Evolutionary conservation across 2,113 vertebrate species (phyloP), one percentile per base, ranked within the genome.

Genomic region (Calidris pugnax): DNA sequence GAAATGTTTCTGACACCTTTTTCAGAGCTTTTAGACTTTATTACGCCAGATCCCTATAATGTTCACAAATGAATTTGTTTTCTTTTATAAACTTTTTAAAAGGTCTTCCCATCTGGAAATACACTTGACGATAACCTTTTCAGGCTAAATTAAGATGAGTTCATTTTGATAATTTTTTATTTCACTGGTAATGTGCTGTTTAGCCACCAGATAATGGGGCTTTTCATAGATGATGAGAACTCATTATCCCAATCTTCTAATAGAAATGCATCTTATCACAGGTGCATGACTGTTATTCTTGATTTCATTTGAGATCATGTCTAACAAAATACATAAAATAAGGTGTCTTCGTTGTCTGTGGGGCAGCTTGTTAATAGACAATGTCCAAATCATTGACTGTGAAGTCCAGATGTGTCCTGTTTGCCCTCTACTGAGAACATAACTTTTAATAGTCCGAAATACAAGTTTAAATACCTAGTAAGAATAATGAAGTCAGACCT

Each of bases 121-220:
- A 64, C 30, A 89, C 73, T 87, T 32, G 7, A 62, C 0, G 10
- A 72, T 95, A 96, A 93, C 33, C 45, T 94, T 95, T 94, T 85
- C 86, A 90, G 64, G 69, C 35, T 89, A 92, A 95, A 97, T 87
- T 95, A 93, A 67, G 47, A 85, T 81, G 24, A 92, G 76, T 81
- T 89, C 51, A 73, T 82, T 95, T 81, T 89, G 45, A 35, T 55
- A 87, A 73, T 89, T 95, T 95, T 95, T 97, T 96, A 87, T 96
- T 95, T 93, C 64, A 41, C 48, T 94, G 69, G 35, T 94, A 95
- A 96, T 95, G 69, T 89, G 56, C 69, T 94, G 77, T 97, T 96
- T 97, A 97, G 95, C 95, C 90, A 96, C 56, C 56, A 94, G 56
- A 95, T 95, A 94, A 97, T 96, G 83, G 86, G 24, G 28, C 64